Base-by-base conservation (phyloP, 2,797 vertebrate species). In the Erithacus rubecula region DNA sequence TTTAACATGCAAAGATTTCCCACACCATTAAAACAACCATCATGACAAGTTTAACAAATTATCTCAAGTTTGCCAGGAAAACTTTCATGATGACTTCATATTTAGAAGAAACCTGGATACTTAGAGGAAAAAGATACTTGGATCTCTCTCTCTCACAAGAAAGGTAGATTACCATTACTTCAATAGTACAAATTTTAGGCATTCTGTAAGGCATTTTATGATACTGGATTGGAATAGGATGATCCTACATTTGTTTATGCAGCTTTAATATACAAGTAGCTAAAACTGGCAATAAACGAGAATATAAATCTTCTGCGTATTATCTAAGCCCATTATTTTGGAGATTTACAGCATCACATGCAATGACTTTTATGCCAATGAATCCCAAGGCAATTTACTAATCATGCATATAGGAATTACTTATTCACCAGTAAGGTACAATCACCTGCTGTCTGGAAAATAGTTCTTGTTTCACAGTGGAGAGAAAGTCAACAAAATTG, bases 221-320 rank as follows among this genome's bases (percentile, higher is more conserved):
- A 51, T 59, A 83, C 19, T 43, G 36, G 53, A 62, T 30, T 69
- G 67, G 72, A 93, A 93, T 6, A 47, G 67, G 59, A 69, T 9
- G 32, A 90, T 74, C 32, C 36, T 62, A 76, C 15, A 59, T 93
- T 91, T 91, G 51, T 91, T 95, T 88, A 94, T 72, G 92, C 51
- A 94, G 83, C 55, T 90, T 90, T 95, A 93, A 91, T 81, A 90
- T 32, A 95, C 68, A 89, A 83, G 75, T 94, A 93, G 60, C 84
- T 78, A 85, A 95, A 95, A 83, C 60, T 51, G 80, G 76, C 72
- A 93, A 92, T 94, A 95, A 96, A 93, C 5, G 3, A 96, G 90
- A 95, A 92, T 83, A 89, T 96, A 95, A 95, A 95, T 96, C 93
- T 95, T 87, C 79, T 83, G 32, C 64, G 85, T 87, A 93, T 89